These are phyloP conservation scores for Alcedo quadribrachys DNA, from an alignment of 2,797 vertebrate genomes.

Conservation along the genomic window DNA sequence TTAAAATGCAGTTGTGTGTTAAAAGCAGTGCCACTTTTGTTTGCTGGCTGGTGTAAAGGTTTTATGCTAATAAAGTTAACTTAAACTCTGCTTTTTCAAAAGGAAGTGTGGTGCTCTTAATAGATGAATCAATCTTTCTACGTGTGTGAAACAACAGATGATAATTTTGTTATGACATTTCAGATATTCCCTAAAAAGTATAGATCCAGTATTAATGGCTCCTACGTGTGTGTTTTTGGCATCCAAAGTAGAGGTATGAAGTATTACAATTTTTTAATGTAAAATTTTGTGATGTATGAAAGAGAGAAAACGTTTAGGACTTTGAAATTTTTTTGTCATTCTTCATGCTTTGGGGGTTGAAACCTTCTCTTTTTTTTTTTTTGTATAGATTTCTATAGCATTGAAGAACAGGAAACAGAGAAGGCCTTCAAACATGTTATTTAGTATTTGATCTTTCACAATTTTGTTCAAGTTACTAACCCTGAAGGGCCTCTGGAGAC, in stretches of 20 bases:
- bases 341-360: conserved; percentile 58
- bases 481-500: conserved; percentile 9
- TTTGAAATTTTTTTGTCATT: conserved; percentile 45
- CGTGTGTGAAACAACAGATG: conserved; percentile 56
- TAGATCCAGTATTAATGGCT: conserved; percentile 99
- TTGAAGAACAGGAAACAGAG: conserved; percentile 19
- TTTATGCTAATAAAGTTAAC: conserved; percentile 67
- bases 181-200: conserved; percentile 99
- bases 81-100: conserved; percentile 68
- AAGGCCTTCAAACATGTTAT: conserved; percentile 22
- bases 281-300: conserved; percentile 54
- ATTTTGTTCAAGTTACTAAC: conserved; percentile 39
- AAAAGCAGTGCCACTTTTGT: conserved; percentile 61
- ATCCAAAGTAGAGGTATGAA: conserved; percentile 98
- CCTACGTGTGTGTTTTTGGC: conserved; percentile 99
- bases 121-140: conserved; percentile 51
- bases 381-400: not conserved
- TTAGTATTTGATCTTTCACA: conserved; percentile 7
- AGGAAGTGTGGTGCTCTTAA: conserved; percentile 66
- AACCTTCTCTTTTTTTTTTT: conserved; percentile 20
- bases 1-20: conserved; percentile 58
- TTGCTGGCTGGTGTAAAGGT: conserved; percentile 60
- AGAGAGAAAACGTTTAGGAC: conserved; percentile 37
- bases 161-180: conserved; percentile 74
- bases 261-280: conserved; percentile 63